Base-by-base conservation (phyloP, 2,888 invertebrate species). In the Drosophila nr. medialis region DNA sequence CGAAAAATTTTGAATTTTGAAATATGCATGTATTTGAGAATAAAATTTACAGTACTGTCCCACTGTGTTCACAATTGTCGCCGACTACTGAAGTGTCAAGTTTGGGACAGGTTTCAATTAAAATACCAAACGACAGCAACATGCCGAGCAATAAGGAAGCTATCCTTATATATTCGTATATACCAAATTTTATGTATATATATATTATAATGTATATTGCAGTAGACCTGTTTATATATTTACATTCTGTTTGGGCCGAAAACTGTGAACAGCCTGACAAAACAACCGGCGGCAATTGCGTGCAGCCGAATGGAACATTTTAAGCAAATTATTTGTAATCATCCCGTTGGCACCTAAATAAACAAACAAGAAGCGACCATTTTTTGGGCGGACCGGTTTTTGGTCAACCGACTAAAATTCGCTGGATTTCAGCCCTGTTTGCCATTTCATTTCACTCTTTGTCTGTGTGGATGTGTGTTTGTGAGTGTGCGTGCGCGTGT, bases 291-390 rank as follows among this genome's bases (percentile, higher is more conserved):
- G 69, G 69, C 68, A 60, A 68, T 73, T 62, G 60, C 58, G 56
- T 78, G 66, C 58, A 73, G 29, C 77, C 24, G 62, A 51, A 64
- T 75, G 75, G 51, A 81, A 81, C 71, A 80, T 85, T 83, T 83
- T 64, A 68, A 65, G 74, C 62, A 76, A 85, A 79, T 73, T 81
- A 78, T 86, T 89, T 86, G 83, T 76, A 86, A 85, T 83, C 86
- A 81, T 83, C 68, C 65, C 72, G 76, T 71, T 79, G 81, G 64
- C 89, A 83, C 81, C 84, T 79, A 78, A 88, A 72, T 67, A 66
- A 86, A 88, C 83, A 82, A 79, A 69, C 66, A 68, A 60, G 30
- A 66, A 59, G 53, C 60, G 50, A 42, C 60, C 62, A 70, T 76
- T 83, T 78, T 67, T 64, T 63, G 29, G 64, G 60, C 32, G 51